These are phyloP conservation scores for Tillus elongatus DNA, from an alignment of 2,888 invertebrate genomes.

Conservation along the genomic window DNA sequence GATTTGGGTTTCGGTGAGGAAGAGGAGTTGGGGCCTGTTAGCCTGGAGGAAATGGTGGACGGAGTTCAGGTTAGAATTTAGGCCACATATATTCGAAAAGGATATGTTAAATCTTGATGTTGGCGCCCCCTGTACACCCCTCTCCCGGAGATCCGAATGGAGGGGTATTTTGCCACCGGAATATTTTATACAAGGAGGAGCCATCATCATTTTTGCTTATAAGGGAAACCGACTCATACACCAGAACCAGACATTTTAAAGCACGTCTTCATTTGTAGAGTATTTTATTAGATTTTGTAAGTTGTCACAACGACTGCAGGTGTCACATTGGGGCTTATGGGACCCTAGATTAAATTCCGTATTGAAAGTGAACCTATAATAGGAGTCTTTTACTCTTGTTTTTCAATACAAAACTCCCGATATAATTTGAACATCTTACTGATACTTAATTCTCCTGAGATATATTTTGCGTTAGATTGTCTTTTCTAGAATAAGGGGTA, in stretches of 20 bases:
- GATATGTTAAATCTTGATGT: no score
- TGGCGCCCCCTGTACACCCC: no score
- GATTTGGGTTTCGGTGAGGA: no score
- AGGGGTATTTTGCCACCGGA: no score
- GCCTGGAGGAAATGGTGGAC: no score
- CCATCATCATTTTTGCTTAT: no score
- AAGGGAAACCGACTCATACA: no score
- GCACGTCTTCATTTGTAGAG: slow-evolving; percentile 11
- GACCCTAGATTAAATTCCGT: slow-evolving; percentile 16
- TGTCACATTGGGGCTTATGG: slow-evolving; percentile 15
- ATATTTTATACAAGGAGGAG: no score
- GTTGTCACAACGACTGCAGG: slow-evolving; percentile 11
- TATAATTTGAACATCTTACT: slow-evolving; percentile 12
- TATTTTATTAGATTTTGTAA: slow-evolving; percentile 12
- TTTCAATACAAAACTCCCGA: slow-evolving; percentile 3
- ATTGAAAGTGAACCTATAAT: slow-evolving; percentile 14
- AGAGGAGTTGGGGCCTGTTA: no score
- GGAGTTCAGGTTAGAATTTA: no score
- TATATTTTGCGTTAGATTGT: slow-evolving; percentile 12
- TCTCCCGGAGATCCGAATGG: no score
- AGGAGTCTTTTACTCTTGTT: slow-evolving; percentile 24
- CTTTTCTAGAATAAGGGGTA: slow-evolving; percentile 14
- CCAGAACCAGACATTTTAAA: slow-evolving; percentile 7
- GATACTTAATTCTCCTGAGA: slow-evolving; percentile 13
- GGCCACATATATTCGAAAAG: no score